These are phyloP conservation scores for Sebastes oblongus DNA, from an alignment of 2,797 vertebrate species.

Conservation along the genomic window DNA sequence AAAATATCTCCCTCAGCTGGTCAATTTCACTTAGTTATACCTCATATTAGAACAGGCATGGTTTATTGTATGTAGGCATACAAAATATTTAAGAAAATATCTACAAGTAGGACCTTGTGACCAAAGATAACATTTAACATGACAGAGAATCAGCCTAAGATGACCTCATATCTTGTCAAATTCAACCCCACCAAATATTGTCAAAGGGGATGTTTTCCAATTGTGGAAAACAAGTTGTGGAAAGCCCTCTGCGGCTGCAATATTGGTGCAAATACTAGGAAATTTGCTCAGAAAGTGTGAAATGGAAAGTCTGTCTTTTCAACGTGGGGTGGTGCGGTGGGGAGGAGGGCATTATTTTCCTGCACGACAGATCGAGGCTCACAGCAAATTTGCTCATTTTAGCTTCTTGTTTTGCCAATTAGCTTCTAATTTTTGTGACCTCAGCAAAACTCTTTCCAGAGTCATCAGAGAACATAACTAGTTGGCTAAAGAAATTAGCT, in stretches of 20 bases:
- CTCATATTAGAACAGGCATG: neutral
- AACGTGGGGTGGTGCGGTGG: neutral
- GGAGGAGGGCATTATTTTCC: neutral
- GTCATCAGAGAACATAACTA: neutral
- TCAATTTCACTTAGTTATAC: neutral
- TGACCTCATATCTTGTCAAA: neutral
- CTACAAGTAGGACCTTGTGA: neutral
- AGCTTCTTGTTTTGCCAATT: neutral
- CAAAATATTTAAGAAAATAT: neutral
- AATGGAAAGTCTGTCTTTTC: conserved; percentile 7
- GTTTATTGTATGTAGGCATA: neutral
- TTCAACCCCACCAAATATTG: neutral
- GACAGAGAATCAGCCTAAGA: neutral
- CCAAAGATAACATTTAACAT: neutral
- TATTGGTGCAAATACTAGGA: neutral
- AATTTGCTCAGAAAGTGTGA: conserved; percentile 18
- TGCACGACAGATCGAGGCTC: neutral
- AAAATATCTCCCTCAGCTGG: neutral
- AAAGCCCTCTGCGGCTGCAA: neutral
- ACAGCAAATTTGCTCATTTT: neutral
- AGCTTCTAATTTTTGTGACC: neutral
- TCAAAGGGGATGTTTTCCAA: neutral
- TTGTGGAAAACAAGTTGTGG: too few species aligned
- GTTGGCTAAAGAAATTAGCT: neutral
- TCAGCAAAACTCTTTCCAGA: neutral